These are phyloP conservation scores for Antedon mediterranea DNA, from an alignment of 53 echinoderm and acorn worm species.

Conservation along the genomic window DNA sequence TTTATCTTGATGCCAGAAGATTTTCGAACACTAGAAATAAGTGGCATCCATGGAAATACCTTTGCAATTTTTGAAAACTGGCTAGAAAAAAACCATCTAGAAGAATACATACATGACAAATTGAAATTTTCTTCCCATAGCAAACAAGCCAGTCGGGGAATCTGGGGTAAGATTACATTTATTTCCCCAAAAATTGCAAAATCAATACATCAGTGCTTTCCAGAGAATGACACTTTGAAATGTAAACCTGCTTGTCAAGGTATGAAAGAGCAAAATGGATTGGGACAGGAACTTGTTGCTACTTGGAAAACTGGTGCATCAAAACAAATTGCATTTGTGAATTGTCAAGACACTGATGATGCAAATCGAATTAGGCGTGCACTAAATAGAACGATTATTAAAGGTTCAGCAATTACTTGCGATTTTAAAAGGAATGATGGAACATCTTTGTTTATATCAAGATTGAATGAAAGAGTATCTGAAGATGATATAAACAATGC, in stretches of 20 bases:
- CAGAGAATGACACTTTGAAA: neutral
- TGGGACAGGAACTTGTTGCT: constrained; percentile 2
- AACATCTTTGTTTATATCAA: constrained; percentile 4
- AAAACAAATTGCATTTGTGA: constrained; percentile 21
- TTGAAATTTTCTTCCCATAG: constrained; percentile 23
- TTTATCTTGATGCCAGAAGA: constrained; percentile 32
- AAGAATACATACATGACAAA: constrained; percentile 18
- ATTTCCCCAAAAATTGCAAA: constrained; percentile 18
- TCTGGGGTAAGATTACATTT: constrained; percentile 41
- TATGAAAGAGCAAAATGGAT: neutral
- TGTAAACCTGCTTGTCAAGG: neutral
- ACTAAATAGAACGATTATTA: neutral
- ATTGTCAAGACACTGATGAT: constrained; percentile 12
- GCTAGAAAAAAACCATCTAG: neutral
- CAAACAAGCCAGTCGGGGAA: constrained; percentile 4
- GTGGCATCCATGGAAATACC: neutral
- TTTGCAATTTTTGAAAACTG: neutral
- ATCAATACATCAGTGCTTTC: constrained; percentile 5
- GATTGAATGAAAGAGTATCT: neutral
- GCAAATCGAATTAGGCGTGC: neutral
- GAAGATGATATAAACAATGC: constrained; percentile 21
- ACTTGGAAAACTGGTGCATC: constrained; percentile 28
- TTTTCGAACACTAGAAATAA: constrained; percentile 30
- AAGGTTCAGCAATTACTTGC: neutral
- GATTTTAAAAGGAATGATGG: constrained; percentile 5